phyloP scores from a whole-genome alignment of 1,140 invertebrate genomes.

The Drosophila bocqueti region DNA sequence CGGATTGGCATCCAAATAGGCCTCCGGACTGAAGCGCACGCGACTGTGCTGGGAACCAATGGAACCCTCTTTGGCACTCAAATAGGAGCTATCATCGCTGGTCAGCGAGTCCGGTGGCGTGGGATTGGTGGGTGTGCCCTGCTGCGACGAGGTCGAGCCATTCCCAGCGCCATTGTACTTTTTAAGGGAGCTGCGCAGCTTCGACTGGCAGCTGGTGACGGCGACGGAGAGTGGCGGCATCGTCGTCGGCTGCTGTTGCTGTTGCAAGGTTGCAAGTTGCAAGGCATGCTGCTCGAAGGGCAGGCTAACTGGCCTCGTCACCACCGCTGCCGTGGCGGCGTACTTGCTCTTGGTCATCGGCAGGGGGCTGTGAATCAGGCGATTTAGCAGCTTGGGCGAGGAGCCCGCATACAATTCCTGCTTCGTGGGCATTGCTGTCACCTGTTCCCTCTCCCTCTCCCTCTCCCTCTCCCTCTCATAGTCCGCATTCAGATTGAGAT shows the following conservation, averaged over 20 bases:
- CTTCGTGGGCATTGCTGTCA: conserved; percentile 56
- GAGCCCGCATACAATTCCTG: conserved; percentile 76
- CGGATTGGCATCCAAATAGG: conserved; percentile 85
- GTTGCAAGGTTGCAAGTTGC: not conserved
- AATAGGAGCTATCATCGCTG: conserved; percentile 93
- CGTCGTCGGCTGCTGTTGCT: not conserved
- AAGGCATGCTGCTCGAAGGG: conserved; percentile 85
- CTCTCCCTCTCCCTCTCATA: conserved; percentile 44
- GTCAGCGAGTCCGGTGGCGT: conserved; percentile 93
- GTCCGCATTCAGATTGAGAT: conserved; percentile 74
- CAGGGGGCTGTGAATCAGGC: conserved; percentile 70
- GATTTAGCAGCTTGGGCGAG: conserved; percentile 74
- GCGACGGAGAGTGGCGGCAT: not conserved
- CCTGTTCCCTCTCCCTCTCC: conserved; percentile 11
- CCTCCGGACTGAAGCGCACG: conserved; percentile 93
- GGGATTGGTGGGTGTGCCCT: conserved; percentile 91
- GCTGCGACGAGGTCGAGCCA: conserved; percentile 71
- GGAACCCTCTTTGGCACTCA: conserved; percentile 92
- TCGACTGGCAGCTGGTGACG: conserved; percentile 19
- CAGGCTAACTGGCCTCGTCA: conserved; percentile 89
- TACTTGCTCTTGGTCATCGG: conserved; percentile 66
- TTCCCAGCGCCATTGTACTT: conserved; percentile 60
- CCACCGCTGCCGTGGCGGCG: conserved; percentile 30
- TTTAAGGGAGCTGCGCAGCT: conserved; percentile 73
- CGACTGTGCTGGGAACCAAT: conserved; percentile 88